These are phyloP conservation scores for Yponomeuta plumbellus DNA, from an alignment of 2,888 invertebrate genomes.

Conservation along the genomic window DNA sequence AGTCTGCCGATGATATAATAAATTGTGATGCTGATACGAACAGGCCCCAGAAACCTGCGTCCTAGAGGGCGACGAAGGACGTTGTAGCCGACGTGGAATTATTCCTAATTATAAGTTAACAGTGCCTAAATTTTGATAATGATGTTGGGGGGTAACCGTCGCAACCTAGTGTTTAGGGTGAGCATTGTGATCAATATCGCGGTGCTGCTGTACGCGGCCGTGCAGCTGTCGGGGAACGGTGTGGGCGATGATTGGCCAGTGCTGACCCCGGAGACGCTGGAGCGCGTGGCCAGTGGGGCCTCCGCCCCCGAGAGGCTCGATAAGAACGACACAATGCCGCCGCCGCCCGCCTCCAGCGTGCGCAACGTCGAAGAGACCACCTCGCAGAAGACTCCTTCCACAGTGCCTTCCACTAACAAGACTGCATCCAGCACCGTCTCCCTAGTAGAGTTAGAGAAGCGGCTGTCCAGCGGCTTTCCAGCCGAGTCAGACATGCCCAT, in stretches of 20 bases:
- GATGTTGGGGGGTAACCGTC: constrained; percentile 67
- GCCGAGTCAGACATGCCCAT: constrained; percentile 50
- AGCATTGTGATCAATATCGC: constrained; percentile 85
- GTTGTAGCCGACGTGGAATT: constrained; percentile 43
- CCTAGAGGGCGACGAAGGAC: constrained; percentile 75
- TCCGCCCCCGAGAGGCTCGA: constrained; percentile 26
- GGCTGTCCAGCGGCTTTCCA: constrained; percentile 46
- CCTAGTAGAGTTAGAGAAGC: constrained; percentile 51
- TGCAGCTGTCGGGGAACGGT: constrained; percentile 71
- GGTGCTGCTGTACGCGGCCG: constrained; percentile 82
- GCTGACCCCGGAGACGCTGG: constrained; percentile 43
- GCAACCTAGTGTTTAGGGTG: constrained; percentile 84
- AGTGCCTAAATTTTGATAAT: constrained; percentile 55
- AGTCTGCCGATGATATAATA: constrained; percentile 65
- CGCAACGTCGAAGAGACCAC: constrained; percentile 53
- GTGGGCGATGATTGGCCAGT: constrained; percentile 52
- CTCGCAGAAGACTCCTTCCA: constrained; percentile 62
- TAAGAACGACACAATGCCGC: constrained; percentile 49
- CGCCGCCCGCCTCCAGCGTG: constrained; percentile 38
- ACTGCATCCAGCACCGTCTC: constrained; percentile 64
- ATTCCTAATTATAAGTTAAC: constrained; percentile 47
- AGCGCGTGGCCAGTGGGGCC: constrained; percentile 22
- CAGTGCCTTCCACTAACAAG: constrained; percentile 56
- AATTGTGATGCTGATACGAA: constrained; percentile 73
- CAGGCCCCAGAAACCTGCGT: constrained; percentile 70